Conservation (phyloP, 35 echinoderm and acorn worm species). For the Ophioderma brevispina region DNA sequence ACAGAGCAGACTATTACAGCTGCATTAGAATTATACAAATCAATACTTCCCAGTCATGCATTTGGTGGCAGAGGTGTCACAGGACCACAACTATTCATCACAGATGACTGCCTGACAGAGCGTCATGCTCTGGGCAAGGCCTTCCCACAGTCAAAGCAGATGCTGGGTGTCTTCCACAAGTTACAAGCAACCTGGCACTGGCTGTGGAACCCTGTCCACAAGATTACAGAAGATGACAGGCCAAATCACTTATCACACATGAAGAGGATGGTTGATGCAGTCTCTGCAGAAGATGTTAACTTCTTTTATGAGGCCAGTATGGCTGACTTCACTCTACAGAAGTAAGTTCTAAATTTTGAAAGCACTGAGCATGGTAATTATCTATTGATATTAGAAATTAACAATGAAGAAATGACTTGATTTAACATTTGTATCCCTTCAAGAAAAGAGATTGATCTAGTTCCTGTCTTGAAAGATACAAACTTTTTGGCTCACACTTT, state of each 20-base stretch:
- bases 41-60: slow-evolving; percentile 21
- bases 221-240: not conserved
- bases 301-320: not conserved
- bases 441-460: too few relatives aligned
- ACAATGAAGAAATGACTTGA: slow-evolving; percentile 20
- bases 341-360: slow-evolving; percentile 36
- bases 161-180: slow-evolving; percentile 69
- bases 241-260: not conserved
- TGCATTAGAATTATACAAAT: slow-evolving; percentile 36
- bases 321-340: not conserved
- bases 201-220: slow-evolving; percentile 67
- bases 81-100: slow-evolving; percentile 59
- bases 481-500: too few relatives aligned
- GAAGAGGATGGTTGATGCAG: slow-evolving; percentile 55
- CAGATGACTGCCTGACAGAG: slow-evolving; percentile 70
- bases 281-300: slow-evolving; percentile 19
- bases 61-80: slow-evolving; percentile 50
- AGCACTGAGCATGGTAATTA: too few relatives aligned
- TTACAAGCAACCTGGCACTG: slow-evolving; percentile 79
- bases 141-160: slow-evolving; percentile 38
- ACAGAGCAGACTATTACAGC: slow-evolving; percentile 19
- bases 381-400: not conserved
- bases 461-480: too few relatives aligned
- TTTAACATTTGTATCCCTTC: not conserved
- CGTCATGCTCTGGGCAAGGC: slow-evolving; percentile 20